Evolutionary conservation across 2,888 invertebrate species (phyloP), one percentile per base, ranked within the genome.

Genomic region (Heteromurus nitidus): DNA sequence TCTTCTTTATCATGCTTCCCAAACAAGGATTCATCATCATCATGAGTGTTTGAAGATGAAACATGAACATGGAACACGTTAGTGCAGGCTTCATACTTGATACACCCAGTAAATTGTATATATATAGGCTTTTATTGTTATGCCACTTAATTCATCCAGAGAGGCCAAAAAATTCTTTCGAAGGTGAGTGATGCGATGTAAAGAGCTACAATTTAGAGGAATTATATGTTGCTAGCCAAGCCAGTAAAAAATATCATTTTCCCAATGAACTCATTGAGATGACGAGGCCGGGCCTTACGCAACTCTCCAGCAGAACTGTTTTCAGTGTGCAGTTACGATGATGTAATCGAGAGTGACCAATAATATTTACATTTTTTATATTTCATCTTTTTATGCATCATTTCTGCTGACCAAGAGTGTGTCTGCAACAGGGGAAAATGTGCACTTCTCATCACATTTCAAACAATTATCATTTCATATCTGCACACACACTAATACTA

Each of bases 151-250:
- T 62, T 11, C 31, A 62, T n/a, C 62, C n/a, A 30, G 62, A 65
- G 75, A 75, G 65, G 44, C 55, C 65, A 53, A 65, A 62, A 73
- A 65, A 75, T 75, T 75, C 75, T 75, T 75, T 75, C 65, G 65
- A 75, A 75, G 75, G 75, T 75, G 44, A 75, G 53, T 18, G 75
- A 42, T 64, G 26, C 60, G 72, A 70, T 70, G 36, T 13, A 36
- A 9, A 13, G 36, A 9, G 36, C 7, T 36, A n/a, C n/a, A n/a
- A n/a, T n/a, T n/a, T n/a, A n/a, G n/a, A n/a, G n/a, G n/a, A n/a
- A n/a, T n/a, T n/a, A n/a, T n/a, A n/a, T n/a, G n/a, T n/a, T n/a
- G n/a, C n/a, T n/a, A n/a, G n/a, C n/a, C n/a, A n/a, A n/a, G n/a
- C n/a, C n/a, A n/a, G n/a, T n/a, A n/a, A n/a, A n/a, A n/a, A n/a